A percentile compares a stretch with the other conserved stretches of the same genome.
These are phyloP conservation scores for Thymelicus sylvestris DNA, from an alignment of 2,888 invertebrate species.

Conservation along the genomic window DNA sequence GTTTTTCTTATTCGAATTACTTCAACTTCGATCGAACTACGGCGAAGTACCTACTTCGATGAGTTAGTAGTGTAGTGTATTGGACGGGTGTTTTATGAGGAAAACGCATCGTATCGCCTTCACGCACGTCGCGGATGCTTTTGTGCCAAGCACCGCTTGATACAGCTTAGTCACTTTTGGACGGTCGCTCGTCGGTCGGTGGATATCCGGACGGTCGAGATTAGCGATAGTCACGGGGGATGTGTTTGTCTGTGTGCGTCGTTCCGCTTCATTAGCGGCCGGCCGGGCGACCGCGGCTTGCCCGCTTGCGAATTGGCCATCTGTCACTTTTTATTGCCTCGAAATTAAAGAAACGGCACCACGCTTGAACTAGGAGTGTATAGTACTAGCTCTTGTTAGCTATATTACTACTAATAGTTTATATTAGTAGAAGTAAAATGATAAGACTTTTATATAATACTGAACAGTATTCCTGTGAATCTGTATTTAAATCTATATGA, in stretches of 20 bases:
- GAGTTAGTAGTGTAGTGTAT: too few species aligned
- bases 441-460: too few species aligned
- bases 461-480: too few species aligned
- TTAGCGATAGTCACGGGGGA: constrained; percentile 26
- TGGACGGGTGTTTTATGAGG: constrained; percentile 53
- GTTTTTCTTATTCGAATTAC: too few species aligned
- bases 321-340: constrained; percentile 51
- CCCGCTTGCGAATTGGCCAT: constrained; percentile 43
- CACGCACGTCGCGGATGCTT: constrained; percentile 52
- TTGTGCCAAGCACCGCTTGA: constrained; percentile 61
- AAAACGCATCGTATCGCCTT: constrained; percentile 69
- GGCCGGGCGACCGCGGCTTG: constrained; percentile 26
- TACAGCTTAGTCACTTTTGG: constrained; percentile 68
- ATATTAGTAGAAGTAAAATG: too few species aligned
- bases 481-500: too few species aligned
- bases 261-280: constrained; percentile 45
- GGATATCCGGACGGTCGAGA: constrained; percentile 56
- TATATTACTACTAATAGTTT: too few species aligned
- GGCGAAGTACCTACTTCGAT: too few species aligned
- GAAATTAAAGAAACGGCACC: constrained; percentile 11
- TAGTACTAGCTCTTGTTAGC: too few species aligned
- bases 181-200: constrained; percentile 52
- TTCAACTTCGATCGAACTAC: too few species aligned
- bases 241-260: constrained; percentile 44
- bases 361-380: too few species aligned